phyloP scores from a whole-genome alignment of 2,113 vertebrate species.

The Bujurquina vittata region DNA sequence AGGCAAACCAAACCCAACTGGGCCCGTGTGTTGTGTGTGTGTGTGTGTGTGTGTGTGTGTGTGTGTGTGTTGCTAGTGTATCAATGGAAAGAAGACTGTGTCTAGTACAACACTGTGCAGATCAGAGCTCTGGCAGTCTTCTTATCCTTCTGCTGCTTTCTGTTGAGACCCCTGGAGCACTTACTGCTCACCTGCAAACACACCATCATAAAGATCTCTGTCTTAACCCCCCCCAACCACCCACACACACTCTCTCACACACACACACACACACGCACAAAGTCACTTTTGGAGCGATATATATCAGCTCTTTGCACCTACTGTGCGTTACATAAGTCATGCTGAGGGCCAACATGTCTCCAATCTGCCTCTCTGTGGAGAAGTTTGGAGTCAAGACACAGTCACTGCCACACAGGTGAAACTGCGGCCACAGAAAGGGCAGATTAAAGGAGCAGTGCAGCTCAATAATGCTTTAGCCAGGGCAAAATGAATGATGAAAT shows the following conservation, averaged over 20 bases:
- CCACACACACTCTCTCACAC: no score
- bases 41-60: background rate
- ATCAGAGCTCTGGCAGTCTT: constrained; percentile 33
- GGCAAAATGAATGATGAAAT: background rate
- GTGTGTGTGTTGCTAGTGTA: constrained; percentile 18
- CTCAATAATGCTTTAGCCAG: background rate
- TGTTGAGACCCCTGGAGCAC: constrained; percentile 26
- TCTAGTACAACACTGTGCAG: constrained; percentile 16
- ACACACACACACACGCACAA: no score
- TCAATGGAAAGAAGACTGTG: constrained; percentile 11
- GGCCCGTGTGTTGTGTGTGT: background rate
- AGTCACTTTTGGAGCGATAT: no score
- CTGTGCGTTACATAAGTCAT: constrained; percentile 65
- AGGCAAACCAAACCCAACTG: constrained; percentile 46
- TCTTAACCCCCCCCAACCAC: background rate
- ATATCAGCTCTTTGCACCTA: constrained; percentile 4
- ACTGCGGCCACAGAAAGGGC: constrained; percentile 35
- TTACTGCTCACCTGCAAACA: constrained; percentile 48
- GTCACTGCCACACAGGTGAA: constrained; percentile 45
- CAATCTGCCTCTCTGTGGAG: constrained; percentile 66
- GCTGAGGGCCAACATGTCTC: constrained; percentile 71
- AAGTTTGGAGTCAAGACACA: constrained; percentile 32
- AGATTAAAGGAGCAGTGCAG: constrained; percentile 43
- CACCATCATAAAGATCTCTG: constrained; percentile 16
- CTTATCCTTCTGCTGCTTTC: constrained; percentile 44